These are phyloP conservation scores for Copidosoma floridanum DNA, from an alignment of 1,140 invertebrate species.

Conservation along the genomic window DNA sequence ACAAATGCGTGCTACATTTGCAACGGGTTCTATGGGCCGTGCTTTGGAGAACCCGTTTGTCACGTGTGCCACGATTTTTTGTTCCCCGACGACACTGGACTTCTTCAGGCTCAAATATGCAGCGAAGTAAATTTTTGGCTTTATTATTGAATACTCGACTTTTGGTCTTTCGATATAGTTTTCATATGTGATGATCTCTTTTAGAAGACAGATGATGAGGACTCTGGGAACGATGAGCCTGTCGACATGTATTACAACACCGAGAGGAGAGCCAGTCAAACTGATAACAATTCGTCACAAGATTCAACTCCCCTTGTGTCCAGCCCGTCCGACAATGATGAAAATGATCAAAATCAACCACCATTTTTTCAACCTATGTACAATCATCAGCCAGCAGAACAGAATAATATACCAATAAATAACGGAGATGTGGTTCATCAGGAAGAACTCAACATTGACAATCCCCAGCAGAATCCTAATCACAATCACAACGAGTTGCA, in stretches of 20 bases:
- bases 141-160: too few relatives aligned
- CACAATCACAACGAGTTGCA: conserved; percentile 11
- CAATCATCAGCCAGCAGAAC: conserved; percentile 17
- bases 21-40: conserved; percentile 89
- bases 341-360: conserved; percentile 36
- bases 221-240: conserved; percentile 93
- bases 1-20: conserved; percentile 75
- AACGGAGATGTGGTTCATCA: conserved; percentile 28
- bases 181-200: conserved; percentile 26
- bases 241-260: conserved; percentile 65
- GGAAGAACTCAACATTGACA: conserved; percentile 28
- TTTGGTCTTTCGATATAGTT: too few relatives aligned
- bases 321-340: conserved; percentile 33
- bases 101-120: conserved; percentile 60
- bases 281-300: conserved; percentile 42
- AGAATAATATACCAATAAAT: conserved; percentile 22
- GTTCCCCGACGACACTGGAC: conserved; percentile 75
- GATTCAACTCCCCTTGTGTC: conserved; percentile 31
- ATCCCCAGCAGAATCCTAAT: conserved; percentile 29
- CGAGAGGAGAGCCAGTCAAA: conserved; percentile 47
- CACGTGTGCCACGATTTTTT: conserved; percentile 89
- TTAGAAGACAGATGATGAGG: conserved; percentile 85
- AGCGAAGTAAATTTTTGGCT: conserved; percentile 57
- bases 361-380: conserved; percentile 29
- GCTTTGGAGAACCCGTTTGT: conserved; percentile 89